Evolutionary conservation across 2,888 invertebrate species (phyloP), one percentile per base, ranked within the genome.

Genomic region (Leptopilina drosophilae): DNA sequence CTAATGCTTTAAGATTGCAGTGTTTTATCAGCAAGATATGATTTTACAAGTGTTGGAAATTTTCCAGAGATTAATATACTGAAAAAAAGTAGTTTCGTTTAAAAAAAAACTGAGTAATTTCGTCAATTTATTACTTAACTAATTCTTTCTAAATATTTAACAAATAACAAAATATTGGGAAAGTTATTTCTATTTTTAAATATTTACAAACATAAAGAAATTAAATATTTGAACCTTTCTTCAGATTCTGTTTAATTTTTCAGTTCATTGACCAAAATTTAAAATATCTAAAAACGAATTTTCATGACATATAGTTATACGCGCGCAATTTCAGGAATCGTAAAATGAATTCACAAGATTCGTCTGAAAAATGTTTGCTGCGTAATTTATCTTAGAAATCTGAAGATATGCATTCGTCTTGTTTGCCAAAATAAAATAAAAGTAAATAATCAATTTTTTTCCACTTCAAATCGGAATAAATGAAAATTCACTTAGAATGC

Each of bases 11-110:
- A n/a, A 40, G 64, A 64, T 64, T 64, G 9, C 64, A 64, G 7
- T 64, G 64, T 64, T 64, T 64, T 64, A 64, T 64, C 64, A 64
- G 64, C 64, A 64, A 64, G 64, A 64, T 64, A 64, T 64, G 64
- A 33, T 64, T 64, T 33, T 64, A 33, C 20, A 64, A 40, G 33
- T 26, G 33, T 64, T 33, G 40, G 64, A 14, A 64, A 64, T 20
- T 64, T 64, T 33, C 64, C 40, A 64, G 40, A 33, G 26, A 40
- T 33, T 64, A 6, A 9, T 33, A 14, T 64, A 5, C 5, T 5
- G 11, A 64, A 64, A 12, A 12, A 64, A 12, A 15, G 20, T 62
- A 9, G 15, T 62, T 62, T 62, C 20, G 20, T 62, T 62, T n/a
- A n/a, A n/a, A 42, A 42, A 6, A 42, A 42, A 6, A 42, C 5